Conservation (phyloP, 35 echinoderm and acorn worm genomes). For the Heliocidaris tuberculata region DNA sequence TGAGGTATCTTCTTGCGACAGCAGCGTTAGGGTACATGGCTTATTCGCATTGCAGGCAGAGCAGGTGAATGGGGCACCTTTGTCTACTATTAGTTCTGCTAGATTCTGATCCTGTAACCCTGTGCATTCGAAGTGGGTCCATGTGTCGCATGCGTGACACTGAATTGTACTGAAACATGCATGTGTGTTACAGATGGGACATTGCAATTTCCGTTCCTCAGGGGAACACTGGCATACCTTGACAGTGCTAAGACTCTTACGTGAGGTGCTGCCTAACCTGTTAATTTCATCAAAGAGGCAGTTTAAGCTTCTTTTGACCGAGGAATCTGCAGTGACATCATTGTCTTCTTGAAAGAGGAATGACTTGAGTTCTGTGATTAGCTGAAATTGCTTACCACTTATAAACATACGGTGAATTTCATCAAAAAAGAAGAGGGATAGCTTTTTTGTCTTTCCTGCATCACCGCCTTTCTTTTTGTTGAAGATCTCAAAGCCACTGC, state of each 20-base stretch:
- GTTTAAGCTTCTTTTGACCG: background rate
- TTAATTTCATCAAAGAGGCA: background rate
- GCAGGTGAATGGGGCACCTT: background rate
- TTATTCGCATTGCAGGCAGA: background rate
- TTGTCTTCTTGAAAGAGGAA: too few species aligned
- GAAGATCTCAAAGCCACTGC: too few species aligned
- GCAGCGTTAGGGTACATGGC: background rate
- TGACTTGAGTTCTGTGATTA: too few species aligned
- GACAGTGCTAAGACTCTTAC: background rate
- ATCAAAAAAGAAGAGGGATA: too few species aligned
- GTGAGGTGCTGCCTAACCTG: background rate
- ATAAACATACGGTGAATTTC: too few species aligned
- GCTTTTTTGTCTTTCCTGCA: too few species aligned
- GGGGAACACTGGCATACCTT: background rate
- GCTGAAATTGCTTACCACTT: too few species aligned
- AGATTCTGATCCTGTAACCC: background rate
- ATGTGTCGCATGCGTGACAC: background rate
- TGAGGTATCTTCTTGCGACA: background rate
- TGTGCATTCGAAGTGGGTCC: background rate
- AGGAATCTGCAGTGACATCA: background rate
- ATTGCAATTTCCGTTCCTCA: background rate
- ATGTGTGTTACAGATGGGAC: background rate
- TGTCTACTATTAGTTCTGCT: background rate
- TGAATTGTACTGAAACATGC: background rate
- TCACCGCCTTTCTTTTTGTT: too few species aligned